A percentile compares a stretch with the other conserved stretches of the same genome.
These are phyloP conservation scores for Dicrurus megarhynchus DNA, from an alignment of 2,113 vertebrate genomes.

Conservation along the genomic window DNA sequence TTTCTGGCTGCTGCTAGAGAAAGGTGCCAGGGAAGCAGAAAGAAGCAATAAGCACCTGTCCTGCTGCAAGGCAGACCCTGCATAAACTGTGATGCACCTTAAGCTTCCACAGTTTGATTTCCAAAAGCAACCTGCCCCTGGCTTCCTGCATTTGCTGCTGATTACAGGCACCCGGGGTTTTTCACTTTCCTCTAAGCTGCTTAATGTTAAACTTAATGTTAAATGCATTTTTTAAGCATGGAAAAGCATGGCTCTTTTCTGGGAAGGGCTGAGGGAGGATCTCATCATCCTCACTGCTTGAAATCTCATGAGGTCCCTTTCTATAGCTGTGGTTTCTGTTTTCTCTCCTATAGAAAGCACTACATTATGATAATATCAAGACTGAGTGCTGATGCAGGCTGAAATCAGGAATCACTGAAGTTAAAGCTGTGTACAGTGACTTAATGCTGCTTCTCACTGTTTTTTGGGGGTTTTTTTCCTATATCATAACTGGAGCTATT, in stretches of 20 bases:
- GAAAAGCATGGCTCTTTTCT: not conserved
- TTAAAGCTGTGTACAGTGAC: not conserved
- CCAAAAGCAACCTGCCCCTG: not conserved
- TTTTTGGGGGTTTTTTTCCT: not conserved
- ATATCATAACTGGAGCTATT: not conserved
- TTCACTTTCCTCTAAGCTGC: not conserved
- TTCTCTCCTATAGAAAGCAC: not conserved
- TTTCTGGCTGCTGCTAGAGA: not conserved
- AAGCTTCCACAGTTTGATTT: not conserved
- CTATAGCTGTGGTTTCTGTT: not conserved
- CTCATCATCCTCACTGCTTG: not conserved
- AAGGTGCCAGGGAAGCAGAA: not conserved
- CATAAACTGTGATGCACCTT: rapidly evolving
- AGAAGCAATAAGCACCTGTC: not conserved
- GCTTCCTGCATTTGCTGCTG: not conserved
- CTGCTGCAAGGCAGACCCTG: not conserved
- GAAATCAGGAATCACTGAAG: not conserved
- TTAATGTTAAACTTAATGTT: not conserved
- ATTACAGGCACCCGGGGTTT: not conserved
- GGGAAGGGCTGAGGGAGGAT: not conserved
- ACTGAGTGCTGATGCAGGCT: not conserved
- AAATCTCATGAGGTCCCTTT: not conserved
- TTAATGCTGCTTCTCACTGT: not conserved
- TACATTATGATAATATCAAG: not conserved
- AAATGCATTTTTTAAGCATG: not conserved